Evolutionary conservation across 2,113 vertebrate species (phyloP).

Genomic region (Xenus cinereus): DNA sequence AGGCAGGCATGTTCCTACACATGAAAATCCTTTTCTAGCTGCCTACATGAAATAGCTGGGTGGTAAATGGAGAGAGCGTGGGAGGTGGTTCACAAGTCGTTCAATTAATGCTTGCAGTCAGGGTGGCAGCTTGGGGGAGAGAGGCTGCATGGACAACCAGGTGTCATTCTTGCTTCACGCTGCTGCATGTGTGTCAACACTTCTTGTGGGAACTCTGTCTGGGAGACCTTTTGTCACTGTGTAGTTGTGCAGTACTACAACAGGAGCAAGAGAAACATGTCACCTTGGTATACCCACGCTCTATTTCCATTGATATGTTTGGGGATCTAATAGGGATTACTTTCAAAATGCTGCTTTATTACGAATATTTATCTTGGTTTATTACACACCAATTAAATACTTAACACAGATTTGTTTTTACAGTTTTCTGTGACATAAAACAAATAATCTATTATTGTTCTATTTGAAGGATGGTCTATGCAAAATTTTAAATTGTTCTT

Average conservation of each 20-base stretch:
- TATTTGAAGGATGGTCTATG: background rate
- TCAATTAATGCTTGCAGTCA: background rate
- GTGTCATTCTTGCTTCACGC: background rate
- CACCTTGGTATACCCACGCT: background rate
- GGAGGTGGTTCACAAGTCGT: background rate
- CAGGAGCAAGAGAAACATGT: background rate
- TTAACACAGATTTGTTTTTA: background rate
- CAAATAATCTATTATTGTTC: background rate
- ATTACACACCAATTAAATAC: background rate
- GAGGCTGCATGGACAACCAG: rapidly evolving
- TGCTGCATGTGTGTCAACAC: rapidly evolving
- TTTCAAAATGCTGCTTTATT: background rate
- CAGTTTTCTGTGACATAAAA: background rate
- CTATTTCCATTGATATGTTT: background rate
- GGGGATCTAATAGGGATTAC: background rate
- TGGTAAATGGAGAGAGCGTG: background rate
- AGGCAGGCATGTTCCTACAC: background rate
- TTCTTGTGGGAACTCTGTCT: background rate
- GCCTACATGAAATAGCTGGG: background rate
- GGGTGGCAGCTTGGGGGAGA: background rate
- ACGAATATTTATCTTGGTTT: background rate
- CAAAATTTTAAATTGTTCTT: background rate
- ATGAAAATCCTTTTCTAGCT: background rate
- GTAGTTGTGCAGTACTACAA: background rate
- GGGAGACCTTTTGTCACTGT: background rate